Evolutionary conservation across 2,113 vertebrate species (phyloP).

Genomic region (Chionodraco myersi): DNA sequence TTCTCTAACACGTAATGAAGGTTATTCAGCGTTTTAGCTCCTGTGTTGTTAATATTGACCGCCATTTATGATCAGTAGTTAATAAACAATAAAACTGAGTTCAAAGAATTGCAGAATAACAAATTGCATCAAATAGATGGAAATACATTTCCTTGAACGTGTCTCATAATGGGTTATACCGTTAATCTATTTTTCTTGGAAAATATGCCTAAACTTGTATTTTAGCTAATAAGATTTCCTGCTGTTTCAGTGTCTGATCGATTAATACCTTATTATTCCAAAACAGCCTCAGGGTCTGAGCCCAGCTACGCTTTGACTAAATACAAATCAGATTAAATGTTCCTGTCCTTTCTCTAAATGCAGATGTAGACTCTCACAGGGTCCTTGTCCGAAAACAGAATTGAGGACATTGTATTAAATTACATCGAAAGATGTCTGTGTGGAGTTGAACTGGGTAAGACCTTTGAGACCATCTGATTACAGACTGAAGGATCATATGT

Average conservation of each 20-base stretch:
- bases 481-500: neutral
- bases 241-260: constrained; percentile 17
- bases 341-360: constrained; percentile 33
- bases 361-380: neutral
- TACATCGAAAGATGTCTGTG: constrained; percentile 52
- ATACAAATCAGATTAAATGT: constrained; percentile 53
- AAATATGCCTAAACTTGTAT: constrained; percentile 6
- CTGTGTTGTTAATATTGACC: no score
- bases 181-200: constrained; percentile 29
- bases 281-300: constrained; percentile 25
- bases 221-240: constrained; percentile 31
- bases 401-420: constrained; percentile 39
- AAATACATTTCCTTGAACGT: neutral
- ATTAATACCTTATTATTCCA: constrained; percentile 49
- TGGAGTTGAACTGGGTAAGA: neutral
- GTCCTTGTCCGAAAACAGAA: constrained; percentile 48
- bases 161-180: neutral
- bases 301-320: neutral
- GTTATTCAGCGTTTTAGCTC: no score
- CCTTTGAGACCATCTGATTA: constrained; percentile 4
- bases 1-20: no score
- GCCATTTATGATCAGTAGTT: neutral
- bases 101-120: neutral
- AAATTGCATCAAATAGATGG: neutral
- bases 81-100: neutral